Conservation (phyloP, 2,888 invertebrate genomes). For the Pyrgus malvae region DNA sequence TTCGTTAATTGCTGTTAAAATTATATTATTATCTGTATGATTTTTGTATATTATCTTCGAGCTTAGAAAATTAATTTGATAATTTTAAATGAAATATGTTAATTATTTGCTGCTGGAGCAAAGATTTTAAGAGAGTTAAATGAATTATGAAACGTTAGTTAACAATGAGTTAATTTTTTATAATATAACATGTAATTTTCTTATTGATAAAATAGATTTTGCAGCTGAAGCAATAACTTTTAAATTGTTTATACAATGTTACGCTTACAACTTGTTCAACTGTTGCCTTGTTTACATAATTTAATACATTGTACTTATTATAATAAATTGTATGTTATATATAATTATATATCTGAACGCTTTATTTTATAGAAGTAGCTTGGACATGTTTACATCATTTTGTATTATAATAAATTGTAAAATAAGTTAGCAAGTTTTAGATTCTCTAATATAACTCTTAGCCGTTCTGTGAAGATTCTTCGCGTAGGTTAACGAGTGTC, state of each 20-base stretch:
- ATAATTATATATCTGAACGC: not conserved
- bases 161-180: too few species aligned
- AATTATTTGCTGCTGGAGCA: too few species aligned
- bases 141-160: too few species aligned
- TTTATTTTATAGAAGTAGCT: not conserved
- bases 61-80: too few species aligned
- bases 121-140: too few species aligned
- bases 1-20: too few species aligned
- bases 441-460: constrained; percentile 36
- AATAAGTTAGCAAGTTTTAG: constrained; percentile 27
- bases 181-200: too few species aligned
- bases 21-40: too few species aligned
- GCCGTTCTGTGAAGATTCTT: constrained; percentile 40
- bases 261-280: not conserved
- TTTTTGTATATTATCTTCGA: too few species aligned
- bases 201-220: not conserved
- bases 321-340: constrained; percentile 8
- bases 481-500: constrained; percentile 48
- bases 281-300: constrained; percentile 14
- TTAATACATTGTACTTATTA: constrained; percentile 2
- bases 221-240: constrained; percentile 4
- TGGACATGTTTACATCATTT: not conserved
- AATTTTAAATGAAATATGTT: too few species aligned
- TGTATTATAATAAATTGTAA: constrained; percentile 26
- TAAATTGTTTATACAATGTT: not conserved